Evolutionary conservation across 2,797 vertebrate genomes (phyloP), one percentile per base, ranked within the genome.

Genomic region (Centropyge bicolor): DNA sequence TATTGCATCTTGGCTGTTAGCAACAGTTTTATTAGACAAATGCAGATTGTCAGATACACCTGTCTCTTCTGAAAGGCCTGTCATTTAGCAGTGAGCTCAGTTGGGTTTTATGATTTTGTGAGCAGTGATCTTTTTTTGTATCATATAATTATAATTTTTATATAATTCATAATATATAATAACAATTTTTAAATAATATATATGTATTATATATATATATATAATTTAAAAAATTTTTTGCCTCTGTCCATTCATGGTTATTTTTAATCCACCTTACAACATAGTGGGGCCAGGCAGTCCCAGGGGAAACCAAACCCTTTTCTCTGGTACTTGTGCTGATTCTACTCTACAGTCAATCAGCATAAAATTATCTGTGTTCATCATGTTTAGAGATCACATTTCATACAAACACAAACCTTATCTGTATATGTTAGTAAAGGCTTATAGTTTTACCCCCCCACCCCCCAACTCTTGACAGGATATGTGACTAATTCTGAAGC

Each of bases 401-500:
- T 57, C 27, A 52, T 13, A 51, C 20, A 67, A 65, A 66, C 11
- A 57, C 36, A 43, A 38, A 35, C 24, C 56, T 66, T 0, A 22
- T 62, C 57, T 61, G 6, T 49, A 48, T 52, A 24, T 41, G 24
- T 59, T 45, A 27, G 17, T 51, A 16, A 45, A 43, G 41, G 16
- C 27, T 20, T 16, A 36, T 0, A 27, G 61, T 63, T 76, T n/a
- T n/a, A n/a, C n/a, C n/a, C n/a, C n/a, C n/a, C n/a, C n/a, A n/a
- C n/a, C n/a, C n/a, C 24, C 16, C 16, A 41, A 17, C 35, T 60
- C 1, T 20, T 54, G 13, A 38, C 35, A n/a, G 8, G 8, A 10
- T 40, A n/a, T 67, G 20, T 54, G 36, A 54, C 24, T 67, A 43
- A 68, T 68, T 69, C 22, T 41, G 10, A 38, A 61, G 61, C 19